These are phyloP conservation scores for Ptilodon capucinus DNA, from an alignment of 2,888 invertebrate genomes.

Conservation along the genomic window DNA sequence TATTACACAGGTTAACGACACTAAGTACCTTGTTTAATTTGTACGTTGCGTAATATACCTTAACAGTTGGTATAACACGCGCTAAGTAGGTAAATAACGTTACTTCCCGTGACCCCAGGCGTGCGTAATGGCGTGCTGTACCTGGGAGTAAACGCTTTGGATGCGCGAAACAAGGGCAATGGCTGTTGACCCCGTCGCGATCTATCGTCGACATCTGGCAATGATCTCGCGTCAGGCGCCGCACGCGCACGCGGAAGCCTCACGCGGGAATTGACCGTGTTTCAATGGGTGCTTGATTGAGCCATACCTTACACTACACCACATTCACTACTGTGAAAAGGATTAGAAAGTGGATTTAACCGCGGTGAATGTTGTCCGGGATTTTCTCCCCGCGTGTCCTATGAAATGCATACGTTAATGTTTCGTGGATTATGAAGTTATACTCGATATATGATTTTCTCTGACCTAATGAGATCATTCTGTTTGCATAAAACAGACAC, in stretches of 20 bases:
- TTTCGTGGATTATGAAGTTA: constrained; percentile 28
- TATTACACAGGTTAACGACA: constrained; percentile 1
- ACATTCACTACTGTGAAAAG: constrained; percentile 49
- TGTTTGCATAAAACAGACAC: constrained; percentile 68
- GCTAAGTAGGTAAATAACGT: constrained; percentile 34
- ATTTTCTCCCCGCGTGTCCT: constrained; percentile 39
- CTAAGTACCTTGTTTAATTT: constrained; percentile 3
- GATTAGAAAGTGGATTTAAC: constrained; percentile 61
- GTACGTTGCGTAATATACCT: constrained; percentile 13
- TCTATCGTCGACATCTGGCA: constrained; percentile 79
- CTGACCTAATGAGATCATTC: constrained; percentile 64
- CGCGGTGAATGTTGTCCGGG: constrained; percentile 37
- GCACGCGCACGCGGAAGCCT: constrained; percentile 70
- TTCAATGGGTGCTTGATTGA: constrained; percentile 68
- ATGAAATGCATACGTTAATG: constrained; percentile 14
- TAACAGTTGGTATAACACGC: constrained; percentile 3
- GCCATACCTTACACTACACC: constrained; percentile 48
- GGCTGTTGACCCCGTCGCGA: constrained; percentile 80
- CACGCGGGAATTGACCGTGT: constrained; percentile 71
- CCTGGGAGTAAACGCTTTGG: constrained; percentile 62
- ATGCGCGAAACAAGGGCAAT: constrained; percentile 78
- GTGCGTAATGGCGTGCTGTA: constrained; percentile 43
- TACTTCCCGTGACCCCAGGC: constrained; percentile 60
- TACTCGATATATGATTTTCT: constrained; percentile 41
- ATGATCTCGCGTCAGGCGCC: constrained; percentile 71